Conservation (phyloP, 2,113 vertebrate species). For the Blennius ocellaris region DNA sequence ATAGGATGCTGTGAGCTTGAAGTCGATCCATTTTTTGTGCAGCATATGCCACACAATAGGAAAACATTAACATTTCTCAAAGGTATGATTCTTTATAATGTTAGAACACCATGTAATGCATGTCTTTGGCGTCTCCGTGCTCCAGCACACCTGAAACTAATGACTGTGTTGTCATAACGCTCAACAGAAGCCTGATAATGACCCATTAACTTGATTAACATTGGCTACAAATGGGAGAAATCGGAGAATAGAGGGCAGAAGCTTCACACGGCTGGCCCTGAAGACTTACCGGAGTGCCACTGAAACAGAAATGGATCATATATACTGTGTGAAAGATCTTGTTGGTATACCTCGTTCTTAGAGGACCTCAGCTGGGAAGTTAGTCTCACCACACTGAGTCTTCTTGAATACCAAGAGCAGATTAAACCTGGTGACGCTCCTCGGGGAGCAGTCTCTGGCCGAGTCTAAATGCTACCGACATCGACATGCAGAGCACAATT, state of each 20-base stretch:
- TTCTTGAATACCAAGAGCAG: slow-evolving; percentile 23
- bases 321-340: neutral
- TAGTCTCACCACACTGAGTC: neutral
- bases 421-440: slow-evolving; percentile 24
- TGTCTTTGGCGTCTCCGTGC: too few relatives aligned
- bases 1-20: neutral
- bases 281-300: too few relatives aligned
- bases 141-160: too few relatives aligned
- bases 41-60: slow-evolving; percentile 20
- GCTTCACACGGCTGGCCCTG: too few relatives aligned
- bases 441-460: slow-evolving; percentile 18
- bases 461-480: slow-evolving; percentile 35
- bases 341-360: neutral
- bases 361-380: neutral
- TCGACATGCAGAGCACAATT: slow-evolving; percentile 46
- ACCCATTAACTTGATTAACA: neutral
- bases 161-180: too few relatives aligned
- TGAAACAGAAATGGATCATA: too few relatives aligned
- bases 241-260: too few relatives aligned
- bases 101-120: slow-evolving; percentile 6
- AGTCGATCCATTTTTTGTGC: neutral
- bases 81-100: slow-evolving; percentile 1
- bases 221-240: neutral
- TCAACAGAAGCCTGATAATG: too few relatives aligned
- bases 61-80: slow-evolving; percentile 33